phyloP scores from a whole-genome alignment of 1,140 invertebrate species.

The Zaprionus davidi region DNA sequence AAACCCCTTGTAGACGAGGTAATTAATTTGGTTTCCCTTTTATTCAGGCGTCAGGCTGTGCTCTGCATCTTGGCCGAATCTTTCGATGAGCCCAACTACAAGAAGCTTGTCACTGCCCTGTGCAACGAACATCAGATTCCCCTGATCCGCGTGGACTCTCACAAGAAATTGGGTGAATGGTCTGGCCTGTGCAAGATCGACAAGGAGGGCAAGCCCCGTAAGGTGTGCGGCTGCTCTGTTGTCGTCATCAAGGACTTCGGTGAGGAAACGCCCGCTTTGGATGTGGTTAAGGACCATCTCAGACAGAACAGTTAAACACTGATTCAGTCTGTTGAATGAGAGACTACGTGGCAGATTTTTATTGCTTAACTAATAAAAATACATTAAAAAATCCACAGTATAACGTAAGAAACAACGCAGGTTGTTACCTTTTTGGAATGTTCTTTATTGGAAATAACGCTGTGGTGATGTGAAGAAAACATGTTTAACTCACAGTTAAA shows the following conservation, averaged over 20 bases:
- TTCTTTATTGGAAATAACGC: constrained; percentile 43
- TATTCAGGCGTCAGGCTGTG: constrained; percentile 93
- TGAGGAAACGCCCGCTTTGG: constrained; percentile 96
- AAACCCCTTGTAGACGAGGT: neutral
- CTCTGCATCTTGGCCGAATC: constrained; percentile 98
- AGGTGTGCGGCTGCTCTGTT: constrained; percentile 99
- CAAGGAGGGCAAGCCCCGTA: constrained; percentile 98
- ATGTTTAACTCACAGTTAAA: constrained; percentile 8
- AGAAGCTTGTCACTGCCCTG: constrained; percentile 98
- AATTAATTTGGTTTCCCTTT: neutral
- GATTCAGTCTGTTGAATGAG: constrained; percentile 69
- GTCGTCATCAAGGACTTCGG: constrained; percentile 99
- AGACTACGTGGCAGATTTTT: constrained; percentile 72
- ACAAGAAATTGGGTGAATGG: constrained; percentile 99
- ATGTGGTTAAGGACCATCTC: constrained; percentile 96
- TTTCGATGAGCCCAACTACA: constrained; percentile 98
- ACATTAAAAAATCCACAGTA: constrained; percentile 36
- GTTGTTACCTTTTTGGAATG: constrained; percentile 68
- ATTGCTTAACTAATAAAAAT: constrained; percentile 63
- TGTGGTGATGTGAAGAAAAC: constrained; percentile 7
- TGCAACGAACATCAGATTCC: constrained; percentile 99
- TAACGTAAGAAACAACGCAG: constrained; percentile 20
- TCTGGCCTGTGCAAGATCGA: constrained; percentile 99
- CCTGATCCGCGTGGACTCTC: constrained; percentile 97
- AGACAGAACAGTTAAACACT: constrained; percentile 86